Conservation (phyloP, 2,113 vertebrate genomes). For the Coturnix japonica region DNA sequence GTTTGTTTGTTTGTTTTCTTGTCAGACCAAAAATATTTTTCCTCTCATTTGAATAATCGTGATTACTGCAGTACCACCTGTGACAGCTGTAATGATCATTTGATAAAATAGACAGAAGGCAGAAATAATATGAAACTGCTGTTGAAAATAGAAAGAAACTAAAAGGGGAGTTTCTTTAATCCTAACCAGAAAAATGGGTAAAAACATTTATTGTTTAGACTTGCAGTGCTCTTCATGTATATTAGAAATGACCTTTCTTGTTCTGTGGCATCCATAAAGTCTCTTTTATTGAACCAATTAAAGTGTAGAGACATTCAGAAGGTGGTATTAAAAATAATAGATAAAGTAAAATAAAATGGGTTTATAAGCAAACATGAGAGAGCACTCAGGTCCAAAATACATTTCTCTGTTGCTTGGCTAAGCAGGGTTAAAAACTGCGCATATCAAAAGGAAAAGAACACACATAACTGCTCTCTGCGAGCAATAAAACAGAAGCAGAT, state of each 20-base stretch:
- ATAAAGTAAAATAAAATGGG: background rate
- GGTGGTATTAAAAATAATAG: background rate
- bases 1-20: background rate
- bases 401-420: background rate
- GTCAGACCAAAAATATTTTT: background rate
- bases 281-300: background rate
- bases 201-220: background rate
- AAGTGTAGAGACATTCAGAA: background rate
- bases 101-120: conserved; percentile 24
- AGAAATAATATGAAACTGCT: background rate
- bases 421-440: background rate
- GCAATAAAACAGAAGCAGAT: background rate
- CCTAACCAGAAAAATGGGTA: background rate
- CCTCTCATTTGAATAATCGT: background rate
- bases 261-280: background rate
- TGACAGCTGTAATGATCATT: background rate
- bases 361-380: background rate
- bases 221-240: background rate
- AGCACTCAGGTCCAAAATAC: background rate
- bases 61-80: background rate
- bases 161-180: background rate
- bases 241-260: background rate
- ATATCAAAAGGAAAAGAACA: background rate
- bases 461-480: background rate
- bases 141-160: background rate